These are phyloP conservation scores for Dendroctonus ponderosae DNA, from an alignment of 1,140 invertebrate species.

Conservation along the genomic window DNA sequence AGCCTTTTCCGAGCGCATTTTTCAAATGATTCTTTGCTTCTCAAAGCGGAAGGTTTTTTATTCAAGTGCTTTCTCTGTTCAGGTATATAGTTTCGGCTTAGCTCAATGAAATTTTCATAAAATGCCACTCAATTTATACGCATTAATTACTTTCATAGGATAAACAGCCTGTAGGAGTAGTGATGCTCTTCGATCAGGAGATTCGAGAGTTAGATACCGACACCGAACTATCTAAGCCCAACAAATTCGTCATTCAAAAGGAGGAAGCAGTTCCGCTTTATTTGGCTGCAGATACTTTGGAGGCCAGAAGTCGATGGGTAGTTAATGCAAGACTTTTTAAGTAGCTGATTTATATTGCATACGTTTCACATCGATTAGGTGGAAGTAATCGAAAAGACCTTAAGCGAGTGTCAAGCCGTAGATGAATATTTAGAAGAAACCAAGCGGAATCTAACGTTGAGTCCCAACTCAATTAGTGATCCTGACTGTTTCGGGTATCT, in stretches of 20 bases:
- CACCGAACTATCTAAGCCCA: slow-evolving; percentile 51
- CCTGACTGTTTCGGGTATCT: slow-evolving; percentile 91
- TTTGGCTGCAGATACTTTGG: slow-evolving; percentile 77
- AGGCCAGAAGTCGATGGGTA: slow-evolving; percentile 71
- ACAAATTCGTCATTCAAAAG: slow-evolving; percentile 70
- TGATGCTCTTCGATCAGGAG: slow-evolving; percentile 81
- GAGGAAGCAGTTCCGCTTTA: slow-evolving; percentile 73
- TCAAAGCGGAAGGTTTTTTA: no score
- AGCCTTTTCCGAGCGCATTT: no score
- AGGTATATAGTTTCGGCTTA: no score
- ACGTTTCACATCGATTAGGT: slow-evolving; percentile 42
- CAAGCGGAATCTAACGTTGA: slow-evolving; percentile 65
- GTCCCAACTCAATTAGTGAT: slow-evolving; percentile 69
- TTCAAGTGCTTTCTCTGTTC: no score
- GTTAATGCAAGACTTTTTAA: neutral
- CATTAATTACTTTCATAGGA: slow-evolving; percentile 58
- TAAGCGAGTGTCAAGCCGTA: slow-evolving; percentile 58
- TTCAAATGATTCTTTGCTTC: no score
- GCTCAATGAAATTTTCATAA: neutral
- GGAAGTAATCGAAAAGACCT: slow-evolving; percentile 66
- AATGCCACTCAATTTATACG: neutral
- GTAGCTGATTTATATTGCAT: slow-evolving; percentile 31
- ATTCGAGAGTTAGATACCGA: slow-evolving; percentile 65
- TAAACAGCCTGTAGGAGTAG: slow-evolving; percentile 83
- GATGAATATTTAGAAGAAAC: slow-evolving; percentile 78